Evolutionary conservation across 2,888 invertebrate genomes (phyloP).

Genomic region (Tachina fera): DNA sequence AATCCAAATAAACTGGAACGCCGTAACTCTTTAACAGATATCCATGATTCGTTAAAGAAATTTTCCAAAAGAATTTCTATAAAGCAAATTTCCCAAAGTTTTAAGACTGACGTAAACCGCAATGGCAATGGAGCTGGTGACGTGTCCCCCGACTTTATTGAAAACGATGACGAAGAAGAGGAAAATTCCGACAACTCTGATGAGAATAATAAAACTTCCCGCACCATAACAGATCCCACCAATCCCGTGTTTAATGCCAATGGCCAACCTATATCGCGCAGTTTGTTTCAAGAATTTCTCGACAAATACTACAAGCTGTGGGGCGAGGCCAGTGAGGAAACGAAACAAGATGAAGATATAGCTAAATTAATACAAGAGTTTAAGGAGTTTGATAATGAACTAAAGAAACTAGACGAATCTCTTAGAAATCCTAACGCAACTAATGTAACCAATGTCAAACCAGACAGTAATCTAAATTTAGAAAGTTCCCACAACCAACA

Average conservation of each 20-base stretch:
- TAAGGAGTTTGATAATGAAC: conserved; percentile 79
- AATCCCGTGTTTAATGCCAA: conserved; percentile 90
- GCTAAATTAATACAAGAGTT: conserved; percentile 78
- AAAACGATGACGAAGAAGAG: conserved; percentile 74
- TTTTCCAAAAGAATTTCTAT: conserved; percentile 85
- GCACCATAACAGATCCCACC: conserved; percentile 90
- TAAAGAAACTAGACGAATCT: conserved; percentile 82
- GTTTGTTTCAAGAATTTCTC: conserved; percentile 87
- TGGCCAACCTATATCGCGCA: conserved; percentile 89
- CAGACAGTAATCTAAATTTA: conserved; percentile 77
- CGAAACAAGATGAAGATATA: conserved; percentile 78
- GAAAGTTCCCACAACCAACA: conserved; percentile 63
- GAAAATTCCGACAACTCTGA: conserved; percentile 74
- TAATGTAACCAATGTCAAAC: conserved; percentile 60
- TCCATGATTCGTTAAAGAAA: conserved; percentile 86
- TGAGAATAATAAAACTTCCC: conserved; percentile 83
- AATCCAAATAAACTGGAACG: conserved; percentile 80
- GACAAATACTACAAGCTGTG: conserved; percentile 86
- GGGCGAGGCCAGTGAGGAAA: conserved; percentile 77
- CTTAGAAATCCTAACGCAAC: conserved; percentile 74
- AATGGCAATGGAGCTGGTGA: conserved; percentile 73
- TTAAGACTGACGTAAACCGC: conserved; percentile 81
- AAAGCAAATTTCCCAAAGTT: conserved; percentile 84
- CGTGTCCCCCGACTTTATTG: conserved; percentile 77
- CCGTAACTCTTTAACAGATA: conserved; percentile 86